Percentiles rank a stretch among this genome's conserved stretches.
Conservation (phyloP, 2,113 vertebrate genomes). For the Odocoileus virginianus region DNA sequence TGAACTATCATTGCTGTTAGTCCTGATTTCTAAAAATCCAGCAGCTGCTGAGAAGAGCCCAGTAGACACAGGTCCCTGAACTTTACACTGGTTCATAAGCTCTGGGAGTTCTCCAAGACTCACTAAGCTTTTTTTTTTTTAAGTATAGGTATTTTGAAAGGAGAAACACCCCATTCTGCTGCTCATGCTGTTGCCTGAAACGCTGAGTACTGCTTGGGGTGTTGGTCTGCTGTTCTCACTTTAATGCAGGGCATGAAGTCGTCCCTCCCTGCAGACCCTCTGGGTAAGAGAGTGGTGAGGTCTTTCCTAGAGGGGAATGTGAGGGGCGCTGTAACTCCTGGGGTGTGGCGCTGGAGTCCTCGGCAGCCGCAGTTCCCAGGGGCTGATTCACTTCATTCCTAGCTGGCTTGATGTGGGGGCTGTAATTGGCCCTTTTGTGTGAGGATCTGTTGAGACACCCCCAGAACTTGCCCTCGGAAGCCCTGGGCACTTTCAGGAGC, state of each 20-base stretch:
- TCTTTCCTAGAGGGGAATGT: not conserved
- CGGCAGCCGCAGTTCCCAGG: not conserved
- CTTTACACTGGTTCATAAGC: not conserved
- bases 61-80: not conserved
- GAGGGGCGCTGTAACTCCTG: not conserved
- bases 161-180: not conserved
- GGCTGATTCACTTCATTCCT: not conserved
- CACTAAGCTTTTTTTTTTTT: not conserved
- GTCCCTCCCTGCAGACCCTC: not conserved
- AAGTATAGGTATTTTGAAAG: not conserved
- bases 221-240: not conserved
- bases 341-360: not conserved
- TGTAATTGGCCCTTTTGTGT: slow-evolving; percentile 47
- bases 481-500: not conserved
- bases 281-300: not conserved
- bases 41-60: slow-evolving; percentile 31
- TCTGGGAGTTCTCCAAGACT: not conserved
- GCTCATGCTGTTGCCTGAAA: not conserved
- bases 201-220: not conserved
- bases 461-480: slow-evolving; percentile 4
- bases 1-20: slow-evolving; percentile 66
- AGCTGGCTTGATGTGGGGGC: slow-evolving; percentile 28
- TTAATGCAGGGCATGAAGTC: not conserved
- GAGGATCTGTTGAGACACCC: slow-evolving; percentile 53
- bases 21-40: slow-evolving; percentile 67